Base-by-base conservation (phyloP, 2,797 vertebrate species). In the Bradypus variegatus region DNA sequence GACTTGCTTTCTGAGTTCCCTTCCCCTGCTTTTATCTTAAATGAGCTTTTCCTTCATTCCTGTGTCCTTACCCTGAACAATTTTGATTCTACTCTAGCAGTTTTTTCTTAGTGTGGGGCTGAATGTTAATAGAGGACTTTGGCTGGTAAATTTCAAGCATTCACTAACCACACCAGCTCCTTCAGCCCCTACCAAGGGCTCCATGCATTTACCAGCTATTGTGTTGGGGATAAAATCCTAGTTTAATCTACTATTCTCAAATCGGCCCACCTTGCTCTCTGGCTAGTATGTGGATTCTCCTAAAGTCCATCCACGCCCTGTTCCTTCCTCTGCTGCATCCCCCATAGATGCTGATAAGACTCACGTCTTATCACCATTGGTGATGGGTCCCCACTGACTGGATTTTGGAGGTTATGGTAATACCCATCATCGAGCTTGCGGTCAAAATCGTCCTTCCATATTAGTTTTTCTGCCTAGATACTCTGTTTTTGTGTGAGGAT, bases 61-160 rank as follows among this genome's bases (percentile, higher is more conserved):
- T 2, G 4, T 45, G 50, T 62, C n/a, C 36, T 25, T 21, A 3
- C 13, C 84, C 38, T 81, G 58, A 45, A 73, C 67, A 2, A 18
- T 5, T n/a, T 73, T 4, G 5, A 58, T 75, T 76, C 55, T 73
- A 72, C 5, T 15, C 29, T 15, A 10, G 27, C 27, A 2, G 29
- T 19, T 14, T 29, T n/a, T 75, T 27, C 50, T 48, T 19, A 10
- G 2, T 3, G 25, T 58, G 48, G 38, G 45, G 2, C 9, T 45
- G 38, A 19, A 0, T 23, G 33, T 53, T 10, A 36, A 45, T 33
- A 33, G 45, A 21, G 25, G 18, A 27, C 16, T 9, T 53, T 18
- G 27, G 5, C 33, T 7, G 23, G 38, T 5, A 29, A 10, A 1
- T 8, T 0, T 33, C 36, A 33, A 31, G 33, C 1, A 0, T 65